These are phyloP conservation scores for Dysmachus trigonus DNA, from an alignment of 2,888 invertebrate genomes.

Conservation along the genomic window DNA sequence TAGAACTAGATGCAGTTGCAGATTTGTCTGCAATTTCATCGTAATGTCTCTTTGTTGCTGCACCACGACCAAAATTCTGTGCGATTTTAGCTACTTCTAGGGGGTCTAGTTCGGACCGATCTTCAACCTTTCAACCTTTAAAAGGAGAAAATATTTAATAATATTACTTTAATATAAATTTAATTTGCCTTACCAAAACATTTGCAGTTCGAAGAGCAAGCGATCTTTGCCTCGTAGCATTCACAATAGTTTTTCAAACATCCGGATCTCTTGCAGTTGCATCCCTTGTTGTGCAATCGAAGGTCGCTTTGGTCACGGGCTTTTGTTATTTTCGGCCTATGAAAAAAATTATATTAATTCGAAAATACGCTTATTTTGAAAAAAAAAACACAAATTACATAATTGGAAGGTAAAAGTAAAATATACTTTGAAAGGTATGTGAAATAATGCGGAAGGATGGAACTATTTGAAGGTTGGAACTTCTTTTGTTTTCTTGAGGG, in stretches of 20 bases:
- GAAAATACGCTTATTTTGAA: not conserved
- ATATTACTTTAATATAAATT: slow-evolving; percentile 56
- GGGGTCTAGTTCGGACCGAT: slow-evolving; percentile 67
- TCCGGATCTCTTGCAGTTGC: slow-evolving; percentile 97
- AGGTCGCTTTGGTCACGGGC: slow-evolving; percentile 79
- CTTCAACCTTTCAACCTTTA: slow-evolving; percentile 93
- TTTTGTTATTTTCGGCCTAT: slow-evolving; percentile 94
- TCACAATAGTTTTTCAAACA: slow-evolving; percentile 99
- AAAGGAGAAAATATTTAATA: not conserved
- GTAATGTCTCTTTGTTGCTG: slow-evolving; percentile 51
- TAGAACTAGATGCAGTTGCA: not conserved
- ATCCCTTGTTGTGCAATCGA: slow-evolving; percentile 95
- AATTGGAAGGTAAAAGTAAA: not conserved
- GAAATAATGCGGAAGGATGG: not conserved
- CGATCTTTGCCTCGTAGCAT: slow-evolving; percentile 99
- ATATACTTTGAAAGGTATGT: not conserved
- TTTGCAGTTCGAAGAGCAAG: slow-evolving; percentile 95
- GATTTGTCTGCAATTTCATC: slow-evolving; percentile 50
- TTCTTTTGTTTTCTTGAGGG: slow-evolving; percentile 27
- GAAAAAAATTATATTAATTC: slow-evolving; percentile 49
- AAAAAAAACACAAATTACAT: not conserved
- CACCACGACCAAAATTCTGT: slow-evolving; percentile 25
- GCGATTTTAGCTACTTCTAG: slow-evolving; percentile 48
- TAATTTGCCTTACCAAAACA: slow-evolving; percentile 68
- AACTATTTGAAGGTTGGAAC: not conserved